Evolutionary conservation across 2,888 invertebrate genomes (phyloP).

Genomic region (Polylopha cassiicola): DNA sequence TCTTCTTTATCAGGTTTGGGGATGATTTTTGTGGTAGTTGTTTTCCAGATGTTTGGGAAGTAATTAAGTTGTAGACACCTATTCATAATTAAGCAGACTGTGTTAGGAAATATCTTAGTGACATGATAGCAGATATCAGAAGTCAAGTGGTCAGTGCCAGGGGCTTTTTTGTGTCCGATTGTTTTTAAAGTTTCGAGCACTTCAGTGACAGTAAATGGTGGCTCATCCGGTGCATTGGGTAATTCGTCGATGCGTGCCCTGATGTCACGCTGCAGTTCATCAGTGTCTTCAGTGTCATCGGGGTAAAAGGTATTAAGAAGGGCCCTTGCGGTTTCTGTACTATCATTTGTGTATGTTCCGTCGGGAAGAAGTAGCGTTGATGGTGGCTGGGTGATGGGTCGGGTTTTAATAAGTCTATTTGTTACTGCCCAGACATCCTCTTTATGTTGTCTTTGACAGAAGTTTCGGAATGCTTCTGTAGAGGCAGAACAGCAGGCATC

Average conservation of each 20-base stretch:
- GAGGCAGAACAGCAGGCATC: too few relatives aligned
- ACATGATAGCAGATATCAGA: constrained; percentile 10
- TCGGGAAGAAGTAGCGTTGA: not conserved
- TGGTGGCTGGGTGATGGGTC: not conserved
- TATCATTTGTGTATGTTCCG: not conserved
- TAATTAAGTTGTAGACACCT: too few relatives aligned
- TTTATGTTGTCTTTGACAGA: constrained; percentile 3
- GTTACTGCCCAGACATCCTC: constrained; percentile 14
- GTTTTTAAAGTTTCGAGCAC: not conserved
- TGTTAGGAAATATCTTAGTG: too few relatives aligned
- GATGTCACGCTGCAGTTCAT: not conserved
- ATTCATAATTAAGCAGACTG: too few relatives aligned
- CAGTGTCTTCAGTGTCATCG: too few relatives aligned
- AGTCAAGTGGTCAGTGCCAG: constrained; percentile 6
- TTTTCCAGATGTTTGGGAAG: constrained; percentile 29
- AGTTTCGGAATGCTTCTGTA: not conserved
- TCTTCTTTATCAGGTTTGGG: constrained; percentile 29
- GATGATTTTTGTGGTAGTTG: constrained; percentile 25
- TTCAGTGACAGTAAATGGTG: not conserved
- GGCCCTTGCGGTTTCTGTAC: not conserved
- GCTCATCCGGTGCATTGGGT: not conserved
- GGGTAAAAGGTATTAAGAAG: too few relatives aligned
- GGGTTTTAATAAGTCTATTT: constrained; percentile 3
- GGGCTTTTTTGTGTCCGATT: constrained; percentile 3
- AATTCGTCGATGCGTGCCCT: rapidly evolving